Evolutionary conservation across 1,140 invertebrate species (phyloP), one percentile per base, ranked within the genome.

Genomic region (Brachionus asplanchnoidis): DNA sequence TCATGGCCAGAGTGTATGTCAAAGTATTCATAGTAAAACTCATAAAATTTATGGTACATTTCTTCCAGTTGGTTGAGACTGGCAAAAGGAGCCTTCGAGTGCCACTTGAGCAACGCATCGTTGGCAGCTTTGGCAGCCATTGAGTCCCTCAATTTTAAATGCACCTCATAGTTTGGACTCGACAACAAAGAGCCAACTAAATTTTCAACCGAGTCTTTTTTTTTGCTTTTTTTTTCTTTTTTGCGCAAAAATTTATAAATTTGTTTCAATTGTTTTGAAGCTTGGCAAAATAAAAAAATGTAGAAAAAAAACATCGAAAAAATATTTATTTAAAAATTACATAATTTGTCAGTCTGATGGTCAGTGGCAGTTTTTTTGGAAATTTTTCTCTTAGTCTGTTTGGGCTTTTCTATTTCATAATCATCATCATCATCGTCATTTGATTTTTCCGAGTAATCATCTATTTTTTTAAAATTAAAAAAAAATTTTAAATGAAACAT

Each of bases 21-120:
- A 65, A 82, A 65, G 44, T 65, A 68, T 14, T 82, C 79, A 68
- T 82, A 82, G 12, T 82, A 82, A 46, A 82, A 82, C 12, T 60
- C 79, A 26, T 65, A 82, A 9, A 82, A 82, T 68, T 82, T 82
- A 32, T 82, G 60, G 32, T 82, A 82, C 79, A 82, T 82, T 36
- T 68, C 14, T 82, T 82, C 79, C 5, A 82, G 42, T 20, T 82
- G 23, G 36, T 82, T 40, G 0, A 82, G 23, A 42, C 28, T 65
- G 8, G 79, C 53, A 68, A 46, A 65, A 11, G 79, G 79, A 11
- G 40, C 36, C 28, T 82, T 82, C 11, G 79, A 82, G 17, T 82
- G 79, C 79, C 79, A 82, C 36, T 82, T 82, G n/a, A 65, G 53
- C 9, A 82, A 32, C 36, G 79, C 79, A 44, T 82, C 79, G 53